Percentiles rank a stretch among this genome's conserved stretches.
phyloP scores from a whole-genome alignment of 2,888 invertebrate species.

The Xanthorhoe designata region DNA sequence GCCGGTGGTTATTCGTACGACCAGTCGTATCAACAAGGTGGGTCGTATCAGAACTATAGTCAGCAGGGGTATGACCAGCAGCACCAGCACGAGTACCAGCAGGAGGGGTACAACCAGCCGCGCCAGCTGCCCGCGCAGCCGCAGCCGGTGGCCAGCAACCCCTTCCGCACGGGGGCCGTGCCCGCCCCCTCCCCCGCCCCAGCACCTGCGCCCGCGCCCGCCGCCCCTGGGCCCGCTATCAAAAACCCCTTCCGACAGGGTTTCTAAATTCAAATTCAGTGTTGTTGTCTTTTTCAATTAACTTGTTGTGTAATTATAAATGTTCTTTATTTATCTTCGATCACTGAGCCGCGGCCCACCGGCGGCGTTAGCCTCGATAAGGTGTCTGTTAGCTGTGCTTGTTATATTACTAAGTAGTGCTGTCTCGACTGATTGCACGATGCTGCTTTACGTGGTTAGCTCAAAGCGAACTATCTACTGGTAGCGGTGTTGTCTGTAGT shows the following conservation, averaged over 20 bases:
- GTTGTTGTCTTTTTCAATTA: conserved; percentile 81
- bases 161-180: conserved; percentile 67
- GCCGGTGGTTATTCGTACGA: conserved; percentile 77
- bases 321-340: conserved; percentile 78
- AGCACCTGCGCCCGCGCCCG: conserved; percentile 60
- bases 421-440: conserved; percentile 30
- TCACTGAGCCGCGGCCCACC: conserved; percentile 78
- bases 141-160: conserved; percentile 77
- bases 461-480: conserved; percentile 12
- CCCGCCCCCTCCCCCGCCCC: conserved; percentile 51
- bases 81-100: conserved; percentile 59
- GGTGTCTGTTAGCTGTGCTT: conserved; percentile 76
- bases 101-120: conserved; percentile 69
- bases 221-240: conserved; percentile 77
- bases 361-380: conserved; percentile 71
- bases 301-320: conserved; percentile 85
- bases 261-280: conserved; percentile 83
- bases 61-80: conserved; percentile 77
- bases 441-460: conserved; percentile 24
- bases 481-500: conserved; percentile 5
- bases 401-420: conserved; percentile 45
- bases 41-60: conserved; percentile 69
- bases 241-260: conserved; percentile 94
- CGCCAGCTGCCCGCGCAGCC: conserved; percentile 80
- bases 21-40: conserved; percentile 78